Evolutionary conservation across 2,113 vertebrate species (phyloP).

Genomic region (Lepidothrix coronata): DNA sequence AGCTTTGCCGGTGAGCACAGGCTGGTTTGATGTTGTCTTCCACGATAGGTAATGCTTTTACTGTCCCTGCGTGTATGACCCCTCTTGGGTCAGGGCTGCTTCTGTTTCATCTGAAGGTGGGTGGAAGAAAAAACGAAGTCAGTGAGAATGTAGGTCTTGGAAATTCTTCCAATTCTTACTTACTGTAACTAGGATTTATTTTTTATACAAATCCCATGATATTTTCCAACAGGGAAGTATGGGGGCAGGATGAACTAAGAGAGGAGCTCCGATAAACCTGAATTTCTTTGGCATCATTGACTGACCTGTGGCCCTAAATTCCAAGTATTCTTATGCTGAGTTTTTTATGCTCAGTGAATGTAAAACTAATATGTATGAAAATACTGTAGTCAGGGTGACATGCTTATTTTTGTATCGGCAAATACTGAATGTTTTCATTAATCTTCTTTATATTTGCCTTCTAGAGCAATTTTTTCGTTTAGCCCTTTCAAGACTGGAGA

Average conservation of each 20-base stretch:
- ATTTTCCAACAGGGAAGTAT: background rate
- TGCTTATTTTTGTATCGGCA: background rate
- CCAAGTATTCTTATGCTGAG: background rate
- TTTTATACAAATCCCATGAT: background rate
- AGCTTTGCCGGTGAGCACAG: background rate
- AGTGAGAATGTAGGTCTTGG: background rate
- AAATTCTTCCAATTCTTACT: background rate
- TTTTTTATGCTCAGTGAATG: background rate
- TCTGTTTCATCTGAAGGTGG: background rate
- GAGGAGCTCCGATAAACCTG: background rate
- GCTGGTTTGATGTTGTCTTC: background rate
- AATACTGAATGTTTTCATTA: background rate
- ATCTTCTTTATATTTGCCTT: slow-evolving; percentile 43
- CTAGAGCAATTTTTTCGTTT: slow-evolving; percentile 67
- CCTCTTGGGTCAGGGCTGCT: background rate
- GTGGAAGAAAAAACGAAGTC: background rate
- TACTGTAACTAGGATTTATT: background rate
- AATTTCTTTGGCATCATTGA: background rate
- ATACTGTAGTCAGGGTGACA: background rate
- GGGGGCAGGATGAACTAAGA: background rate
- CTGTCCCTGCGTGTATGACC: background rate
- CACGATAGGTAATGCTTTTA: accelerated
- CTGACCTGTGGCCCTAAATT: background rate
- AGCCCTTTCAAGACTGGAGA: slow-evolving; percentile 73
- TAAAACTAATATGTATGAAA: background rate